These are phyloP conservation scores for Monodelphis domestica DNA, from an alignment of 2,797 vertebrate genomes.

Conservation along the genomic window DNA sequence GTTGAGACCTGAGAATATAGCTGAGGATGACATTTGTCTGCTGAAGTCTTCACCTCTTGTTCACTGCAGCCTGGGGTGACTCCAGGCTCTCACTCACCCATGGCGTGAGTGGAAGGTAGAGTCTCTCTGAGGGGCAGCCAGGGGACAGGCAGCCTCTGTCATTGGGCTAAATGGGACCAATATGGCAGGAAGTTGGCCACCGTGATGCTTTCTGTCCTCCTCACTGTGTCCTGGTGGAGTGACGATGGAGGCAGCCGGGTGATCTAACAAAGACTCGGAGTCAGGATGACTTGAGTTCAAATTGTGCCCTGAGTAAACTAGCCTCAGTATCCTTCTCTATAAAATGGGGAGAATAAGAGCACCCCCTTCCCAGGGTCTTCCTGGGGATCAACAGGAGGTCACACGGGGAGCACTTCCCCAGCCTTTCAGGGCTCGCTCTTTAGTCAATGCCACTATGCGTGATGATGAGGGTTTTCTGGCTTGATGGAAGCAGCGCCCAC, in stretches of 20 bases:
- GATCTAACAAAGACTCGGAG: background rate
- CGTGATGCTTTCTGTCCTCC: background rate
- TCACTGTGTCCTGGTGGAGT: background rate
- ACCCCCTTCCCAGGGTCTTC: background rate
- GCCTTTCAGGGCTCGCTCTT: too few relatives aligned
- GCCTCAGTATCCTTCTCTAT: background rate
- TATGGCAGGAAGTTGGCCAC: background rate
- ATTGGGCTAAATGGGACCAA: background rate
- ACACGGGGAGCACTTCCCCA: too few relatives aligned
- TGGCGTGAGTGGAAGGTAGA: background rate
- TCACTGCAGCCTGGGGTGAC: background rate
- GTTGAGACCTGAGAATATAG: background rate
- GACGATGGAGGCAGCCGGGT: background rate
- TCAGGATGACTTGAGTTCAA: background rate
- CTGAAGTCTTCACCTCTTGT: background rate
- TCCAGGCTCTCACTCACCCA: background rate
- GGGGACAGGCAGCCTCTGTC: background rate
- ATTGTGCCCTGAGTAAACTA: background rate
- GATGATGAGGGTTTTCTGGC: background rate
- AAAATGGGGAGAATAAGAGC: background rate
- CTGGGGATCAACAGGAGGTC: background rate
- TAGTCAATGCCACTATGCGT: too few relatives aligned
- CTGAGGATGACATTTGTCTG: background rate
- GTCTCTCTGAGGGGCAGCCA: background rate
- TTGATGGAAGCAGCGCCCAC: background rate